Evolutionary conservation across 2,797 vertebrate species (phyloP).

Genomic region (Allobates femoralis): DNA sequence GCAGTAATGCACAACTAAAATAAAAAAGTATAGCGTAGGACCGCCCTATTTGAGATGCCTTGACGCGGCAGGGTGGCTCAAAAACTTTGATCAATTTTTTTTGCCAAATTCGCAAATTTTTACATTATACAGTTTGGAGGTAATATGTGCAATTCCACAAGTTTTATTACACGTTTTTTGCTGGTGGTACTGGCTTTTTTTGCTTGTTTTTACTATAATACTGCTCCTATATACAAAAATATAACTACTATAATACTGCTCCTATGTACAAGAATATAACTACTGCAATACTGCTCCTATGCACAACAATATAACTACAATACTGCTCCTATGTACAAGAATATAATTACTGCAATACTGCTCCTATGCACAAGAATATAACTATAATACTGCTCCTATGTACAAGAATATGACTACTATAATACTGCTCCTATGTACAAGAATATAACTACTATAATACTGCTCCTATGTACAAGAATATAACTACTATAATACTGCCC

Average conservation of each 20-base stretch:
- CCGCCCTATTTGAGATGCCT: too few relatives aligned
- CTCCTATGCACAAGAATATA: slow-evolving; percentile 2
- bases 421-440: background rate
- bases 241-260: background rate
- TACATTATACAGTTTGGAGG: too few relatives aligned
- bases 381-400: slow-evolving; percentile 6
- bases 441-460: slow-evolving; percentile 10
- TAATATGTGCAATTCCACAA: background rate
- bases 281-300: background rate
- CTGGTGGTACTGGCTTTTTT: background rate
- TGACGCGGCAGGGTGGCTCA: too few relatives aligned
- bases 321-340: background rate
- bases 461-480: slow-evolving; percentile 5
- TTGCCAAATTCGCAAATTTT: too few relatives aligned
- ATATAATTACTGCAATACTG: background rate
- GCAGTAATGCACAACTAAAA: too few relatives aligned
- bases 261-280: slow-evolving; percentile 4
- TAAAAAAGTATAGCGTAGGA: too few relatives aligned
- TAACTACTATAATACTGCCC: slow-evolving; percentile 8
- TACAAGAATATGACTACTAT: too few relatives aligned
- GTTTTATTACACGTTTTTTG: too few relatives aligned
- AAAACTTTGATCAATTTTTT: too few relatives aligned
- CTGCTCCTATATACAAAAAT: background rate
- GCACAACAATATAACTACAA: slow-evolving; percentile 11
- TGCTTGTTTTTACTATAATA: background rate